Base-by-base conservation (phyloP, 2,888 invertebrate genomes). In the Chrysina gloriosa region DNA sequence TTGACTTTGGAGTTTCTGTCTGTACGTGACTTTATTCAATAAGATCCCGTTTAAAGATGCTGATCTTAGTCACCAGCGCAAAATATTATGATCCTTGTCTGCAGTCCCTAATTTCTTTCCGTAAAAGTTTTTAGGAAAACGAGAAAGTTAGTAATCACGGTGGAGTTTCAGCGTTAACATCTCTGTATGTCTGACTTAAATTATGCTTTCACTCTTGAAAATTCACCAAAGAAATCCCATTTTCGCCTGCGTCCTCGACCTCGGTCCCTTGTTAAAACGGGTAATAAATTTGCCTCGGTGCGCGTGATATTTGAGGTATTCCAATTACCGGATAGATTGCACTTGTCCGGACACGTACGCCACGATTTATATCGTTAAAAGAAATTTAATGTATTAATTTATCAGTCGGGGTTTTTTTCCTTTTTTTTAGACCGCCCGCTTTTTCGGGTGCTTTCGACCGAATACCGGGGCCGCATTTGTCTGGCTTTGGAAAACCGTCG, bases 301-400 rank as follows among this genome's bases (percentile, higher is more conserved):
- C 25, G 25, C 45, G 7, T 29, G 42, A 39, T 61, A 42, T 42
- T 61, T 61, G 42, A 61, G 42, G 58, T 61, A 61, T 61, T 42
- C 58, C 58, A 61, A 61, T 61, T 61, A 61, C 58, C 27, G 42
- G 27, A 61, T 61, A 42, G 42, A 61, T 61, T 61, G 58, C 42
- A 25, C 42, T 61, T 61, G 58, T 61, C 58, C 42, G 27, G 58
- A 25, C 42, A 45, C 58, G 58, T 61, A 45, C 16, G 42, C 42
- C 27, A 9, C 58, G 58, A 61, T 61, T 61, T 61, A 61, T 61
- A 61, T 42, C 27, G 58, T 61, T 61, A 61, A 61, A 61, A 61
- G 58, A 61, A 61, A 42, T 61, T 61, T 61, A 61, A 61, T 61
- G 58, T 61, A 61, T 42, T 61, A 61, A 61, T 61, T 61, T 61